phyloP scores from a whole-genome alignment of 2,113 vertebrate genomes.

The Ciconia stormi region DNA sequence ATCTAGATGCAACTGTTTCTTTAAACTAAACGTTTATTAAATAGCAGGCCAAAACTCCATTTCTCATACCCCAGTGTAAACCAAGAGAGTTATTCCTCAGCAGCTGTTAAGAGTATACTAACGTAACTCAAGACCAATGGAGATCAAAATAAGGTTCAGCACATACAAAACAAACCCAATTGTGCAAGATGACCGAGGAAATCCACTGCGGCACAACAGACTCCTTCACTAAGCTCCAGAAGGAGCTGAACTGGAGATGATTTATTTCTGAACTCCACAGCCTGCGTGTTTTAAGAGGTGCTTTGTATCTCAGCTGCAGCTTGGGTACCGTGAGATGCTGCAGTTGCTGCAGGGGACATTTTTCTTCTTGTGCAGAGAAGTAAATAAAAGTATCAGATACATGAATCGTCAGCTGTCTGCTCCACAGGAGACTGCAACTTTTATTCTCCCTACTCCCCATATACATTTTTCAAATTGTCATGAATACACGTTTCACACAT shows the following conservation, averaged over 20 bases:
- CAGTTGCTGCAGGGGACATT: not conserved
- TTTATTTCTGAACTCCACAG: not conserved
- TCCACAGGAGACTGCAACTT: not conserved
- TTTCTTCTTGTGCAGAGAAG: not conserved
- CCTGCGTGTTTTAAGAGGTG: not conserved
- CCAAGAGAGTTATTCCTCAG: not conserved
- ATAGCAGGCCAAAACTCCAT: not conserved
- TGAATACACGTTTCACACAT: not conserved
- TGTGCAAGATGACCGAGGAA: not conserved
- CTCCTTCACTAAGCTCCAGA: not conserved
- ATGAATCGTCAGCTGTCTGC: not conserved
- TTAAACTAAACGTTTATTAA: not conserved
- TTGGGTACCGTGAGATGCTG: not conserved
- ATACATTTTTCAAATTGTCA: not conserved
- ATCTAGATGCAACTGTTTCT: not conserved
- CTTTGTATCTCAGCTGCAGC: not conserved
- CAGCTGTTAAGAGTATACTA: not conserved
- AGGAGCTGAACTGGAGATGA: not conserved
- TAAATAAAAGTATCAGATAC: not conserved
- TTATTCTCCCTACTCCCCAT: not conserved
- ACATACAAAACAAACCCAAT: not conserved
- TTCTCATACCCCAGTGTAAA: not conserved
- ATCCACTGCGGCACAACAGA: not conserved
- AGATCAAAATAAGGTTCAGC: not conserved
- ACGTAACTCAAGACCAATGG: not conserved